These are phyloP conservation scores for Antheraea yamamai DNA, from an alignment of 2,888 invertebrate species.

Conservation along the genomic window DNA sequence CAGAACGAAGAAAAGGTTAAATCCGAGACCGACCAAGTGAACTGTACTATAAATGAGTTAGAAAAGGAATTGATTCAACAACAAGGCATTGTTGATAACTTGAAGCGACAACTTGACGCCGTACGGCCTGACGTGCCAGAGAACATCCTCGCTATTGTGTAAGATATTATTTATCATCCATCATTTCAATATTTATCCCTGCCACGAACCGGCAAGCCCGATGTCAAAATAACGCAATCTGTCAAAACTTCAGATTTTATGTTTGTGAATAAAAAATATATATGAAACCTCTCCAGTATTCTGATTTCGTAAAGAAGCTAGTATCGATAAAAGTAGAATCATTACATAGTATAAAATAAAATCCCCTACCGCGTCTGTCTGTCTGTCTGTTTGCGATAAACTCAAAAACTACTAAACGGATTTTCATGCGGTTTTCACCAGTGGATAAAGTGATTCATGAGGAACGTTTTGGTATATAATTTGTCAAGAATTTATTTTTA, in stretches of 20 bases:
- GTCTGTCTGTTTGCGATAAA: no score
- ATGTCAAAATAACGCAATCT: not conserved
- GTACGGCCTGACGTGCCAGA: constrained; percentile 47
- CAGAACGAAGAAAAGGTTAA: constrained; percentile 56
- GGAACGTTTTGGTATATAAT: no score
- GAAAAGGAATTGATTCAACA: constrained; percentile 41
- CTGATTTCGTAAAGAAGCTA: not conserved
- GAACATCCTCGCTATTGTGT: constrained; percentile 52
- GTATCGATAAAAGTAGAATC: not conserved
- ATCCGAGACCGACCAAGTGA: constrained; percentile 42
- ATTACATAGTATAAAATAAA: no score
- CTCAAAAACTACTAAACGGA: no score
- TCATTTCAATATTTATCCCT: not conserved
- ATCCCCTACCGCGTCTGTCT: no score
- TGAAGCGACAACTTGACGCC: constrained; percentile 40
- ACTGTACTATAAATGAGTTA: constrained; percentile 37
- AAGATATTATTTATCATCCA: constrained; percentile 27
- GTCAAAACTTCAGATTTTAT: not conserved
- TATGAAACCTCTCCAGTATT: not conserved
- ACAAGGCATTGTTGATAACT: constrained; percentile 40
- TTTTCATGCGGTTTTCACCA: no score
- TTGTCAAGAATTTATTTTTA: no score
- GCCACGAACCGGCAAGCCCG: not conserved
- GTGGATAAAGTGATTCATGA: no score
- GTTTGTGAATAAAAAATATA: not conserved